Evolutionary conservation across 2,797 vertebrate genomes (phyloP).

Genomic region (Notoglanidium macrostoma): DNA sequence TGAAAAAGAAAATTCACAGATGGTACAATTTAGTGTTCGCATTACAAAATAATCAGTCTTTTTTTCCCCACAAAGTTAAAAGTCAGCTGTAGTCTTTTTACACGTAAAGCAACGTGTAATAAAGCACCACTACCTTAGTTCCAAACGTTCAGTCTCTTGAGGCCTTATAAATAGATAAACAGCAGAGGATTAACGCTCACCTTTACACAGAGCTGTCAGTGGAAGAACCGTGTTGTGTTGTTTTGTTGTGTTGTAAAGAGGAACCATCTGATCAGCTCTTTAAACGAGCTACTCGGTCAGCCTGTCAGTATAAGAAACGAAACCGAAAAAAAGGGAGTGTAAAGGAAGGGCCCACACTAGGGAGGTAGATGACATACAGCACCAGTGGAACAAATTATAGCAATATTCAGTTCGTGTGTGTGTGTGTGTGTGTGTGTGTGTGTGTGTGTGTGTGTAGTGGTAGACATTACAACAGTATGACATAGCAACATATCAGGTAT

Average conservation of each 20-base stretch:
- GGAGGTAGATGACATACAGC: conserved; percentile 60
- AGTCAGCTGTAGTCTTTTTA: neutral
- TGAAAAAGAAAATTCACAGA: neutral
- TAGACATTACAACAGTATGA: neutral
- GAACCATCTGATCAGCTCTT: neutral
- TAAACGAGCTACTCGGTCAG: conserved; percentile 15
- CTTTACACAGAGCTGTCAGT: neutral
- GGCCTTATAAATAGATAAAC: neutral
- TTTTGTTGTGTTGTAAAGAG: neutral
- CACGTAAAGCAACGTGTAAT: neutral
- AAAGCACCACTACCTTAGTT: no score
- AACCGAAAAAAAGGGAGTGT: conserved; percentile 53
- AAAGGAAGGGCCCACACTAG: conserved; percentile 44
- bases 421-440: no score
- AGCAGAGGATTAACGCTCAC: neutral
- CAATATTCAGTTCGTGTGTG: conserved; percentile 22
- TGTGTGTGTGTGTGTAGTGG: no score
- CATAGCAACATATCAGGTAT: neutral
- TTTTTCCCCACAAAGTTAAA: neutral
- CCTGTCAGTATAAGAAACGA: conserved; percentile 60
- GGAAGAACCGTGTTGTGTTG: neutral
- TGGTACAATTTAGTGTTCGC: neutral
- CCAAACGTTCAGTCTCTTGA: neutral
- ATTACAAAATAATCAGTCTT: neutral
- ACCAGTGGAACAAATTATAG: neutral